These are phyloP conservation scores for Helleia helle DNA, from an alignment of 2,888 invertebrate species.

Conservation along the genomic window DNA sequence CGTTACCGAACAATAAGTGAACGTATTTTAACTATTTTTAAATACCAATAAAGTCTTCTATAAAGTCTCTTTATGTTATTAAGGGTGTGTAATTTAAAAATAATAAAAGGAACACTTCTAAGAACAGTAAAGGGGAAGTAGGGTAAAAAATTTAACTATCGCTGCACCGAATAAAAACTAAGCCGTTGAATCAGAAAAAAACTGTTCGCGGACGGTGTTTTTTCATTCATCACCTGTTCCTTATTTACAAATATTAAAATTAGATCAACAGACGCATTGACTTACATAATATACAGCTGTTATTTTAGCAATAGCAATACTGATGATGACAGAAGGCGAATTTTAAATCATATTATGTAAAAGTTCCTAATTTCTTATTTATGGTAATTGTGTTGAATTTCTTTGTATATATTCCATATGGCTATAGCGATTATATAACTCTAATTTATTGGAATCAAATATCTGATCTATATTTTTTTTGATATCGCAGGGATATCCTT, in stretches of 20 bases:
- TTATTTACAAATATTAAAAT: conserved; percentile 21
- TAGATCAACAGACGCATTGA: conserved; percentile 17
- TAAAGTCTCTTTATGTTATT: too few species aligned
- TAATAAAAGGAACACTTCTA: conserved; percentile 9
- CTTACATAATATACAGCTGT: conserved; percentile 17
- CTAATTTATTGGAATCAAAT: too few species aligned
- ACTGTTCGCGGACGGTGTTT: conserved; percentile 58
- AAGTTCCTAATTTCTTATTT: not conserved
- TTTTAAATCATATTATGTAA: not conserved
- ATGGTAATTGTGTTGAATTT: not conserved
- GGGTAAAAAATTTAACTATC: conserved; percentile 8
- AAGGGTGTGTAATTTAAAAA: conserved; percentile 7
- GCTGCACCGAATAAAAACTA: conserved; percentile 28
- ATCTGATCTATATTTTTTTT: too few species aligned
- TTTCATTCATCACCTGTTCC: conserved; percentile 54
- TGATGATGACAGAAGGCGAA: not conserved
- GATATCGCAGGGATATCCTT: too few species aligned
- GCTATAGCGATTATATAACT: too few species aligned
- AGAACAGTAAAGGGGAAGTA: conserved; percentile 6
- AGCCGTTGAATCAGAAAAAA: conserved; percentile 62
- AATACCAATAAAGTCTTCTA: too few species aligned
- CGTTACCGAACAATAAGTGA: not conserved
- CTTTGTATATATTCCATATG: not conserved
- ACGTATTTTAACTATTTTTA: not conserved
- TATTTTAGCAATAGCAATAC: not conserved